A percentile compares a stretch with the other conserved stretches of the same genome.
These are phyloP conservation scores for Catharus minimus DNA, from an alignment of 2,113 vertebrate genomes.

Conservation along the genomic window DNA sequence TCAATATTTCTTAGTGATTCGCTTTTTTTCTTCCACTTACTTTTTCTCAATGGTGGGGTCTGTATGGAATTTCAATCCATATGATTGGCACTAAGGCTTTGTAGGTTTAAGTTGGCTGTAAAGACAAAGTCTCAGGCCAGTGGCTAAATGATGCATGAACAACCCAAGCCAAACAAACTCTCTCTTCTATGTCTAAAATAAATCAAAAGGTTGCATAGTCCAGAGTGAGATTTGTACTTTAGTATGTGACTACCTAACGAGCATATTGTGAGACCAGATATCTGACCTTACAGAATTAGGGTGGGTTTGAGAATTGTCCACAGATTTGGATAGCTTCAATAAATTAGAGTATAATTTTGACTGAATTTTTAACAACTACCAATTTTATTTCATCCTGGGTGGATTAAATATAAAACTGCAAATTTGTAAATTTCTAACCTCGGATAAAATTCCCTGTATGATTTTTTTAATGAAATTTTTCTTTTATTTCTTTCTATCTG, in stretches of 20 bases:
- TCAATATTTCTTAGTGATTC: not conserved
- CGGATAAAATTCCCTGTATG: not conserved
- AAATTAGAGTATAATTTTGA: not conserved
- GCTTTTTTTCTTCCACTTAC: not conserved
- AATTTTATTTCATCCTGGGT: not conserved
- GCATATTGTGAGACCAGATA: not conserved
- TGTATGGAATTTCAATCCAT: not conserved
- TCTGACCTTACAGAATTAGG: not conserved
- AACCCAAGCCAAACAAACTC: not conserved
- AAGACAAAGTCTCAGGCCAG: not conserved
- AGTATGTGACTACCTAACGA: not conserved
- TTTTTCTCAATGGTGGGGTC: not conserved
- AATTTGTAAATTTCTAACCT: not conserved
- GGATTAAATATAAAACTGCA: not conserved
- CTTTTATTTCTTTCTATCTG: not conserved
- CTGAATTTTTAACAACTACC: not conserved
- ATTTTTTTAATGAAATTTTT: not conserved
- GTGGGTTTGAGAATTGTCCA: not conserved
- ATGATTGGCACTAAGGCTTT: not conserved
- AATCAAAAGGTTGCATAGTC: not conserved
- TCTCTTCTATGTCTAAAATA: not conserved
- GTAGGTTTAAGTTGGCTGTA: not conserved
- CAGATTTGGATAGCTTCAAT: not conserved
- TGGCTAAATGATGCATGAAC: not conserved
- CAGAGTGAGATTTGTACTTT: not conserved